A percentile compares a stretch with the other conserved stretches of the same genome.
Conservation (phyloP, 2,888 invertebrate species). For the Hirtodrosophila trivittata region DNA sequence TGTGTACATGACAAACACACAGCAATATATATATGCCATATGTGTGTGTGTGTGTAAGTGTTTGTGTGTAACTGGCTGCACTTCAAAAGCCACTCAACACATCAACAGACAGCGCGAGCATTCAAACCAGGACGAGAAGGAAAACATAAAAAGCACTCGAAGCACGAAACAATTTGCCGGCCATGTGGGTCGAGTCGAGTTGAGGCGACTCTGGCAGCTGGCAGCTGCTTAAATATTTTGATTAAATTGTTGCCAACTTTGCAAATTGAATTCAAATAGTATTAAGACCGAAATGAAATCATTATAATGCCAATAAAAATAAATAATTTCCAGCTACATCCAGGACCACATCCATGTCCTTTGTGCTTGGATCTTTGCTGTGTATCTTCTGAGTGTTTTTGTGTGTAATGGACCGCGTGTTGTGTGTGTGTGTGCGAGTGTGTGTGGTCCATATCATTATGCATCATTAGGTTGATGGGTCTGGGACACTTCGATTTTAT, state of each 20-base stretch:
- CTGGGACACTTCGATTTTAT: constrained; percentile 70
- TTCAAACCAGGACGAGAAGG: constrained; percentile 18
- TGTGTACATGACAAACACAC: constrained; percentile 71
- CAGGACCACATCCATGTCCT: constrained; percentile 37
- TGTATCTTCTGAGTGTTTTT: constrained; percentile 29
- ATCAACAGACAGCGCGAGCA: constrained; percentile 31
- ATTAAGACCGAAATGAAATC: constrained; percentile 39
- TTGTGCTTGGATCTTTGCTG: no score
- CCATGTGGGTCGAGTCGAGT: constrained; percentile 25
- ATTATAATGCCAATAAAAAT: constrained; percentile 72
- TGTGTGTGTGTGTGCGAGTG: constrained; percentile 32
- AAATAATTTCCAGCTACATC: constrained; percentile 59
- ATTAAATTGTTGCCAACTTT: constrained; percentile 45
- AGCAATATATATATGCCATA: not conserved
- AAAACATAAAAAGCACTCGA: not conserved
- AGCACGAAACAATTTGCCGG: constrained; percentile 23
- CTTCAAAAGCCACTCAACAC: constrained; percentile 69
- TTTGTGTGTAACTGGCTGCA: constrained; percentile 42
- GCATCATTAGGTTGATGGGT: constrained; percentile 78
- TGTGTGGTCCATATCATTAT: constrained; percentile 72
- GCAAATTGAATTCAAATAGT: no score
- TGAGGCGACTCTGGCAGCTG: no score
- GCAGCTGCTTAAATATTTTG: constrained; percentile 73
- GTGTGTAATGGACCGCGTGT: constrained; percentile 74
- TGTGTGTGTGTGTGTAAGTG: constrained; percentile 20